Percentiles rank a stretch among this genome's conserved stretches.
Conservation (phyloP, 2,888 invertebrate species). For the Amphimallon solstitiale region DNA sequence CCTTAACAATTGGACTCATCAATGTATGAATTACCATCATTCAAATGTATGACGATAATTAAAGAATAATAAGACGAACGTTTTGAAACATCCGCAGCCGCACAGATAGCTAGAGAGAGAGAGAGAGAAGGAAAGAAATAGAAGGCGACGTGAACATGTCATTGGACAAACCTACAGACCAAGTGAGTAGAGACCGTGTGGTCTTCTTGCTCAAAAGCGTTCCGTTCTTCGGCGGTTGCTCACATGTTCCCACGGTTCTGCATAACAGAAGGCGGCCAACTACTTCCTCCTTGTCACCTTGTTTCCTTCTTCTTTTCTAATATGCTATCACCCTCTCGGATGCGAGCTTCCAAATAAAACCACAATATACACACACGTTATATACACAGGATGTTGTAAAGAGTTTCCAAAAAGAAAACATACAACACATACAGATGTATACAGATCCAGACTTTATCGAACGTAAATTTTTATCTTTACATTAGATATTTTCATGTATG, state of each 20-base stretch:
- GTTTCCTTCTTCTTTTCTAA: slow-evolving; percentile 17
- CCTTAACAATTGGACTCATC: too few relatives aligned
- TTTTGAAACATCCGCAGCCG: too few relatives aligned
- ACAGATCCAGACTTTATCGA: background rate
- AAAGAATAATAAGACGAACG: too few relatives aligned
- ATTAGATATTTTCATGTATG: background rate
- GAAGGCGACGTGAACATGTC: background rate
- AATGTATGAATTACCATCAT: too few relatives aligned
- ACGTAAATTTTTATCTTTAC: background rate
- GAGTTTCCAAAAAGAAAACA: slow-evolving; percentile 4
- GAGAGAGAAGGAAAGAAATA: background rate
- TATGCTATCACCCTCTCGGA: background rate
- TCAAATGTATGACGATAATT: too few relatives aligned
- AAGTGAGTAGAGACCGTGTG: background rate
- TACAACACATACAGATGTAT: background rate
- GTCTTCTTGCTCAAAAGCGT: slow-evolving; percentile 8
- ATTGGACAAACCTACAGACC: background rate
- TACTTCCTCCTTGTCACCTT: slow-evolving; percentile 31
- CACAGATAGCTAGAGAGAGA: too few relatives aligned
- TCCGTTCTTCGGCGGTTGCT: background rate
- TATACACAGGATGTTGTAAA: slow-evolving; percentile 19
- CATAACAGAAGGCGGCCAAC: slow-evolving; percentile 24
- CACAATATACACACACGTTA: background rate
- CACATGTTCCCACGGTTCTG: slow-evolving; percentile 28
- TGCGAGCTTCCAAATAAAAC: background rate